A percentile compares a stretch with the other conserved stretches of the same genome.
phyloP scores from a whole-genome alignment of 2,888 invertebrate genomes.

The Linnaemya vulpina region DNA sequence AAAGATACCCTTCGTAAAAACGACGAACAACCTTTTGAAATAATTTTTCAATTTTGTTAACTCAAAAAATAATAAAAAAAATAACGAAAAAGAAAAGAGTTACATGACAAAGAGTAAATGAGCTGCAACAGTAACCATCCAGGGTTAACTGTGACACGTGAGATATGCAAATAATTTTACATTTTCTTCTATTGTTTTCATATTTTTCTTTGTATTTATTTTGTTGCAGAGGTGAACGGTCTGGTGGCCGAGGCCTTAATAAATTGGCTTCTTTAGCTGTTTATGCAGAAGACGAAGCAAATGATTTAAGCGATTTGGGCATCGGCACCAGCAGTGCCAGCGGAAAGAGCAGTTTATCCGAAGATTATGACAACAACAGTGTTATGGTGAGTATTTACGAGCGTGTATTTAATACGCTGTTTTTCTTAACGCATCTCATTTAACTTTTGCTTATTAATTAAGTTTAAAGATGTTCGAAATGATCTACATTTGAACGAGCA shows the following conservation, averaged over 20 bases:
- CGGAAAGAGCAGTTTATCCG: slow-evolving; percentile 86
- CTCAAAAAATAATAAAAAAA: too few relatives aligned
- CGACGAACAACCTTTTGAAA: too few relatives aligned
- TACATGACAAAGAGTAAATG: too few relatives aligned
- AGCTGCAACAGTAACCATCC: too few relatives aligned
- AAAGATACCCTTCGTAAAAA: too few relatives aligned
- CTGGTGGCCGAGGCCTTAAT: slow-evolving; percentile 83
- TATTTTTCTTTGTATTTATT: slow-evolving; percentile 13
- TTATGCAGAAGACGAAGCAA: slow-evolving; percentile 91
- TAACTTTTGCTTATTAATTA: slow-evolving; percentile 43
- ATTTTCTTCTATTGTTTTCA: slow-evolving; percentile 16
- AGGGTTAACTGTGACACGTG: background rate
- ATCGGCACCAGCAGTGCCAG: slow-evolving; percentile 87
- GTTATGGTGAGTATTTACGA: slow-evolving; percentile 85
- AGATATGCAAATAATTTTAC: slow-evolving; percentile 12
- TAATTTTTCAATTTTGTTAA: too few relatives aligned
- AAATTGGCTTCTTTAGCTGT: slow-evolving; percentile 87
- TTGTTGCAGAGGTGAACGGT: slow-evolving; percentile 80
- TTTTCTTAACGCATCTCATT: background rate
- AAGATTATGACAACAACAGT: slow-evolving; percentile 87
- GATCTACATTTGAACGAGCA: slow-evolving; percentile 46
- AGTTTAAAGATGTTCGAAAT: slow-evolving; percentile 68
- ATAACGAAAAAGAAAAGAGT: too few relatives aligned
- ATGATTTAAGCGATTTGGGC: slow-evolving; percentile 93
- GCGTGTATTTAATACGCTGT: background rate